These are phyloP conservation scores for Oreamnos americanus DNA, from an alignment of 2,113 vertebrate genomes.

Conservation along the genomic window DNA sequence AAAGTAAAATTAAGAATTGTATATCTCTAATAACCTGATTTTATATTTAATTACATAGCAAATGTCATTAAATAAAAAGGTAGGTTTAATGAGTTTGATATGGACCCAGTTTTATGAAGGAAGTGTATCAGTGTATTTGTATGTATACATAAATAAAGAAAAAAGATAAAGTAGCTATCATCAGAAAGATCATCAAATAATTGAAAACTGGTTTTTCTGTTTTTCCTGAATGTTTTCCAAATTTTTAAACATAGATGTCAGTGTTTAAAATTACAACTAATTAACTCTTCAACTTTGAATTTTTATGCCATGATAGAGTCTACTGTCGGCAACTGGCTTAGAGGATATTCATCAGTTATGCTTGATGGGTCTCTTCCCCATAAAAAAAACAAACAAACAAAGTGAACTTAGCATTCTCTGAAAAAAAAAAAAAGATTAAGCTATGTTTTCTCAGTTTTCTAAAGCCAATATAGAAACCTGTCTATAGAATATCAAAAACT, in stretches of 20 bases:
- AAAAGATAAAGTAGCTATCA: background rate
- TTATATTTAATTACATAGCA: background rate
- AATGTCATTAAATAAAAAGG: background rate
- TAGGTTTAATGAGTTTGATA: background rate
- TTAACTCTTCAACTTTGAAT: background rate
- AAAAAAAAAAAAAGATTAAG: background rate
- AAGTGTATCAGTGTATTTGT: background rate
- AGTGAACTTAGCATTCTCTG: background rate
- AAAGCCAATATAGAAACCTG: background rate
- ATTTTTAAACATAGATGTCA: background rate
- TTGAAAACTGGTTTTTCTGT: background rate
- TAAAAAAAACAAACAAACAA: background rate
- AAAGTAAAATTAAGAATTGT: background rate
- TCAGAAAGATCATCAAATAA: background rate
- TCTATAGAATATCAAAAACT: background rate
- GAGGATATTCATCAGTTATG: background rate
- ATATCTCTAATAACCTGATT: background rate
- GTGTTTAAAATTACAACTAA: background rate
- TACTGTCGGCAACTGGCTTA: background rate
- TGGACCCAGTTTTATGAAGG: background rate
- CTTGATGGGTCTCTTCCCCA: background rate
- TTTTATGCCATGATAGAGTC: background rate
- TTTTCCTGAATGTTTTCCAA: background rate
- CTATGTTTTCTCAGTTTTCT: background rate
- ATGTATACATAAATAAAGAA: background rate